phyloP scores from a whole-genome alignment of 2,113 vertebrate species.

The Leiothrix lutea region DNA sequence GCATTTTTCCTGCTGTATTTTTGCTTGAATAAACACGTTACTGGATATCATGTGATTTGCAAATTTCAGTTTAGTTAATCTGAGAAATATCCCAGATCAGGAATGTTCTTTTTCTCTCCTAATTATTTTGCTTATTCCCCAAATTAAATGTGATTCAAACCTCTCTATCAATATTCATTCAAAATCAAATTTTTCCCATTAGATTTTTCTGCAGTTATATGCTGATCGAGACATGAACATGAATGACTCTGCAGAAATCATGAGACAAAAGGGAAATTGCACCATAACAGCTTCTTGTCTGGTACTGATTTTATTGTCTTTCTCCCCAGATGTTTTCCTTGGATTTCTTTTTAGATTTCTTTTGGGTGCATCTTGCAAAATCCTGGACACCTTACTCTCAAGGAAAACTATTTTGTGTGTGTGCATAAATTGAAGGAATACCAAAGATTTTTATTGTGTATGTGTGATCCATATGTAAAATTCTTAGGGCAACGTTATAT shows the following conservation, averaged over 20 bases:
- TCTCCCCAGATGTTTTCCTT: background rate
- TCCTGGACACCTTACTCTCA: background rate
- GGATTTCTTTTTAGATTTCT: background rate
- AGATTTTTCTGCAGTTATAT: background rate
- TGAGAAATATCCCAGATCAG: constrained; percentile 23
- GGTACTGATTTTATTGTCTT: background rate
- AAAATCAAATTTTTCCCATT: constrained; percentile 28
- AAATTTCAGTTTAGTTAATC: constrained; percentile 58
- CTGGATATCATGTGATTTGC: background rate
- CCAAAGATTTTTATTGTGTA: background rate
- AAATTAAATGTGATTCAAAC: constrained; percentile 27
- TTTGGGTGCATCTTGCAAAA: background rate
- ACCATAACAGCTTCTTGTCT: background rate
- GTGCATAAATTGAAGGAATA: background rate
- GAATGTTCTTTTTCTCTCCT: constrained; percentile 26
- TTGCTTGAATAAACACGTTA: background rate
- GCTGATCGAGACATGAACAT: background rate
- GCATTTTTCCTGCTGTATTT: constrained; percentile 18
- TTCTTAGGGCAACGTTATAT: constrained; percentile 1
- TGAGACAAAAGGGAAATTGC: background rate
- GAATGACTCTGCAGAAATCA: background rate
- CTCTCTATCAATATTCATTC: constrained; percentile 31
- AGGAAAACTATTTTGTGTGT: background rate
- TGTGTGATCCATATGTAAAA: background rate
- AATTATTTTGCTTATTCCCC: constrained; percentile 12